A percentile compares a stretch with the other conserved stretches of the same genome.
Conservation (phyloP, 2,113 vertebrate genomes). For the Poeciliopsis prolifica region DNA sequence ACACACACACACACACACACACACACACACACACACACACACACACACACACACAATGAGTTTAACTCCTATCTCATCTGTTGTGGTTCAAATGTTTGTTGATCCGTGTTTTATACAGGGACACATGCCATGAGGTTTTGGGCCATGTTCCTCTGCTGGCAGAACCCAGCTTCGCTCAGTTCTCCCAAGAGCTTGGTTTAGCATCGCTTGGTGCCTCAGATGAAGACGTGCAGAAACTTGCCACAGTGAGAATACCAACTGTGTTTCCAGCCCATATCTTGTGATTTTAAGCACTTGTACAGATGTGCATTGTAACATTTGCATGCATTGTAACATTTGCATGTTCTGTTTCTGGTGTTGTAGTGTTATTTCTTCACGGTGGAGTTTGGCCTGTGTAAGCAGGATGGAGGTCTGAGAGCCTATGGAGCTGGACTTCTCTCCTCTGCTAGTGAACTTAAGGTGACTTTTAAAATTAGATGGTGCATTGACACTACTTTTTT, state of each 20-base stretch:
- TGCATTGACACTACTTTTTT: not conserved
- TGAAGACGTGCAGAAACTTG: conserved; percentile 27
- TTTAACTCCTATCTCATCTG: not conserved
- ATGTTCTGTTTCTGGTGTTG: not conserved
- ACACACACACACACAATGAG: no score
- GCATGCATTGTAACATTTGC: not conserved
- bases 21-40: no score
- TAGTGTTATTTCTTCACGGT: conserved; percentile 42
- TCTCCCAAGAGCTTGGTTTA: conserved; percentile 32
- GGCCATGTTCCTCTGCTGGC: conserved; percentile 25
- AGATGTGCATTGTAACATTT: not conserved
- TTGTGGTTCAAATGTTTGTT: not conserved
- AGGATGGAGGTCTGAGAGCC: conserved; percentile 19
- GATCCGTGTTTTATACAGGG: not conserved
- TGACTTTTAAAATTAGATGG: not conserved
- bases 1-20: no score
- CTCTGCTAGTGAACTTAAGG: conserved; percentile 32
- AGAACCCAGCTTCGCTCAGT: conserved; percentile 30
- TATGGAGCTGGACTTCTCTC: conserved; percentile 32
- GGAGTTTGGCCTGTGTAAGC: conserved; percentile 36
- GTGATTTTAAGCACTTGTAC: not conserved
- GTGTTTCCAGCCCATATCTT: not conserved
- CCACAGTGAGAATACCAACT: conserved; percentile 15
- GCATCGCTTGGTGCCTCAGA: conserved; percentile 20
- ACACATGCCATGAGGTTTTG: conserved; percentile 35